Evolutionary conservation across 2,888 invertebrate species (phyloP).

Genomic region (Drosophila pullipes): DNA sequence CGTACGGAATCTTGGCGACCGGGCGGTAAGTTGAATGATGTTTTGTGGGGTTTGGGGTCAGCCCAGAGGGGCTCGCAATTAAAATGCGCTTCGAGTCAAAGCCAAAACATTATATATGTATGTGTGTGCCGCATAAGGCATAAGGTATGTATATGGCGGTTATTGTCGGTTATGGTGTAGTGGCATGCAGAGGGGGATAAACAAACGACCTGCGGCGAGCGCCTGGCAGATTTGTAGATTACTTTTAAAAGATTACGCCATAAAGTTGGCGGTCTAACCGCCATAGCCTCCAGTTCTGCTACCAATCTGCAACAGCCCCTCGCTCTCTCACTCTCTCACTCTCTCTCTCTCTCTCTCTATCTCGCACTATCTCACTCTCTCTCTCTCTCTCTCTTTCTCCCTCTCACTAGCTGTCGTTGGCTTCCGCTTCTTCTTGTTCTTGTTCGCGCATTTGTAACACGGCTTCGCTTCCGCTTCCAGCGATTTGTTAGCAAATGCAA

Average conservation of each 20-base stretch:
- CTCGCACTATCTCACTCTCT: neutral
- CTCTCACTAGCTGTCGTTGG: conserved; percentile 6
- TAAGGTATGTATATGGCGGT: conserved; percentile 7
- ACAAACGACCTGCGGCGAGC: conserved; percentile 78
- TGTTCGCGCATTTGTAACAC: conserved; percentile 81
- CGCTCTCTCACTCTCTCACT: neutral
- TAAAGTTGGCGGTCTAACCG: conserved; percentile 75
- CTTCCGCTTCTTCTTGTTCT: conserved; percentile 58
- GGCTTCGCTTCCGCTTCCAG: conserved; percentile 74
- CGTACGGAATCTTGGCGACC: conserved; percentile 94
- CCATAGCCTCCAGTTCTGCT: conserved; percentile 9
- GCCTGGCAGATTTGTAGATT: conserved; percentile 78
- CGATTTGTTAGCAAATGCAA: conserved; percentile 81
- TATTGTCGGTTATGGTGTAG: conserved; percentile 23
- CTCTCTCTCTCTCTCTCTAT: neutral
- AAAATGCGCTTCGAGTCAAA: conserved; percentile 60
- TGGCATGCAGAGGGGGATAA: conserved; percentile 11
- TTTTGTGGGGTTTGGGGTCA: conserved; percentile 28
- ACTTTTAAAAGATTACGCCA: conserved; percentile 81
- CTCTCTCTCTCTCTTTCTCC: neutral
- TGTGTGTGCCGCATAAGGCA: conserved; percentile 22
- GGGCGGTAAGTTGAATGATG: conserved; percentile 90
- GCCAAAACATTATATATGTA: conserved; percentile 58
- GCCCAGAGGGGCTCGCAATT: conserved; percentile 53
- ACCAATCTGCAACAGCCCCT: conserved; percentile 9